A percentile compares a stretch with the other conserved stretches of the same genome.
Evolutionary conservation across 2,797 vertebrate species (phyloP).

Genomic region (Phrynocephalus forsythii): DNA sequence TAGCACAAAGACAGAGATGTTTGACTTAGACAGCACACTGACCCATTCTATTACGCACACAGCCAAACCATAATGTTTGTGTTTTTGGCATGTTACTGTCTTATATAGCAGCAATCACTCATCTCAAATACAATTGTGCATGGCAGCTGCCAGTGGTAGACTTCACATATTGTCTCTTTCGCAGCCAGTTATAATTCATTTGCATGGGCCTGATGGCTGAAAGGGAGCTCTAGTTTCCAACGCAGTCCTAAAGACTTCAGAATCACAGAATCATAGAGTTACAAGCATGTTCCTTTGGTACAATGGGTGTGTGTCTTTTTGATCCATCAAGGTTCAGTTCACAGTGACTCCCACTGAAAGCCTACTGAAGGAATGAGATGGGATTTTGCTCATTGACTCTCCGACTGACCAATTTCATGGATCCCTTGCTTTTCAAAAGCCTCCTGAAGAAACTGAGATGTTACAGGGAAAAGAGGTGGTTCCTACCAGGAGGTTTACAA

Average conservation of each 20-base stretch:
- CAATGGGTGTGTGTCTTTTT: neutral
- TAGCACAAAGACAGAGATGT: too few relatives aligned
- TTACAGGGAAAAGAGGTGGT: neutral
- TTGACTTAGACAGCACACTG: too few relatives aligned
- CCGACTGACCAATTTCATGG: too few relatives aligned
- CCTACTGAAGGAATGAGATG: neutral
- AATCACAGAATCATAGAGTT: neutral
- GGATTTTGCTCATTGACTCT: neutral
- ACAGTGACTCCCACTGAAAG: neutral
- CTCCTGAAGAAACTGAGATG: neutral
- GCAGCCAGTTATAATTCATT: rapidly evolving
- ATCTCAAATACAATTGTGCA: neutral
- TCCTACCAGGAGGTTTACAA: neutral
- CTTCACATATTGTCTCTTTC: rapidly evolving
- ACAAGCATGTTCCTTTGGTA: neutral
- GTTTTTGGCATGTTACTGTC: too few relatives aligned
- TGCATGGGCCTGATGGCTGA: neutral
- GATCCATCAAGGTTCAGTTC: neutral
- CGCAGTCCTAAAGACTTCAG: too few relatives aligned
- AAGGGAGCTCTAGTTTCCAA: rapidly evolving
- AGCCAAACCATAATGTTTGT: too few relatives aligned
- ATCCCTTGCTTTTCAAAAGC: neutral
- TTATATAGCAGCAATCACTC: neutral
- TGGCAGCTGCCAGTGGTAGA: neutral
- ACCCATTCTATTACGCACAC: too few relatives aligned